A percentile compares a stretch with the other conserved stretches of the same genome.
phyloP scores from a whole-genome alignment of 2,797 vertebrate species.

The Gobio occitaniae region DNA sequence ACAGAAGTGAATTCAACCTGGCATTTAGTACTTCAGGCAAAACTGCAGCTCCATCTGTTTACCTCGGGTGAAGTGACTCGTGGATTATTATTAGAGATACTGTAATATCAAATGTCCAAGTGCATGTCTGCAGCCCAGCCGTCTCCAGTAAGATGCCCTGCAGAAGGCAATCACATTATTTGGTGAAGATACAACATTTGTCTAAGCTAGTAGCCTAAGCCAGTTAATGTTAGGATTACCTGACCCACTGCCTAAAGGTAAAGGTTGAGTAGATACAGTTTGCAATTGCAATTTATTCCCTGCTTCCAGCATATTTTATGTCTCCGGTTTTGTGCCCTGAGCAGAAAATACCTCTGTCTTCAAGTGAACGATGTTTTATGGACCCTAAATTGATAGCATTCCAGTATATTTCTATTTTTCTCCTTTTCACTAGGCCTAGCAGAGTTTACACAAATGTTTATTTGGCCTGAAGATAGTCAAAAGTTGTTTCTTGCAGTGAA shows the following conservation, averaged over 20 bases:
- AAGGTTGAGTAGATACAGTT: background rate
- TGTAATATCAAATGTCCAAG: background rate
- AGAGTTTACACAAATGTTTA: background rate
- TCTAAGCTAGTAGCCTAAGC: background rate
- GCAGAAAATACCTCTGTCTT: conserved; percentile 21
- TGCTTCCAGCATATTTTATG: background rate
- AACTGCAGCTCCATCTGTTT: background rate
- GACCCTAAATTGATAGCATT: background rate
- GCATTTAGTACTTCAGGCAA: background rate
- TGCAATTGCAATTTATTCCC: background rate
- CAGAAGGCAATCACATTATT: background rate
- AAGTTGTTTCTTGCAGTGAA: background rate
- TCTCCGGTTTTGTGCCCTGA: conserved; percentile 8
- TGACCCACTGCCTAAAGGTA: conserved; percentile 19
- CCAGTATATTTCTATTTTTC: background rate
- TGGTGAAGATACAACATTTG: background rate
- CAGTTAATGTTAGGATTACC: conserved; percentile 6
- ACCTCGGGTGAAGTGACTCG: background rate
- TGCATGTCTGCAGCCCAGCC: background rate
- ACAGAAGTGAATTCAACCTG: background rate
- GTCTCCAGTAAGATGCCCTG: conserved; percentile 7
- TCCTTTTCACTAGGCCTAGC: background rate
- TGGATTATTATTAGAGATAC: background rate
- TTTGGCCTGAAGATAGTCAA: background rate
- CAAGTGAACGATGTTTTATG: background rate